phyloP scores from a whole-genome alignment of 2,113 vertebrate species.

The Stegastes partitus region DNA sequence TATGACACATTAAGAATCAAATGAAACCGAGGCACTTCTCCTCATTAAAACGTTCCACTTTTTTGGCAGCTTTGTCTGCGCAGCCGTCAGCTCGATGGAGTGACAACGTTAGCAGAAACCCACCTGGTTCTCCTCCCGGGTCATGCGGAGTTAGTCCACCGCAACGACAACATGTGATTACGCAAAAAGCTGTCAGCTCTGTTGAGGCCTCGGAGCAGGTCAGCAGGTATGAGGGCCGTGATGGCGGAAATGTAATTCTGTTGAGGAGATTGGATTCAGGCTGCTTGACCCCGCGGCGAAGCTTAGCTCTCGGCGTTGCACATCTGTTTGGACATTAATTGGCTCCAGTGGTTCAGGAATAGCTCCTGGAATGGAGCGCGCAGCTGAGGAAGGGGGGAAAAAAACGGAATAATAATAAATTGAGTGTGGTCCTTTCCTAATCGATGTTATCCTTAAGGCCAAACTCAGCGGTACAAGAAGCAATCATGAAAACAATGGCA shows the following conservation, averaged over 20 bases:
- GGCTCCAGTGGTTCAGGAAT: slow-evolving; percentile 73
- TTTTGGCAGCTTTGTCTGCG: slow-evolving; percentile 6
- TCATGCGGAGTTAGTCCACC: slow-evolving; percentile 43
- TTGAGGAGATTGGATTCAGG: slow-evolving; percentile 79
- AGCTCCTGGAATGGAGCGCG: slow-evolving; percentile 44
- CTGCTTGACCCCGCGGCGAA: slow-evolving; percentile 73
- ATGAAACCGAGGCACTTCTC: slow-evolving; percentile 19
- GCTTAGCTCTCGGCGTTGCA: slow-evolving; percentile 69
- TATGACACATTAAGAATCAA: slow-evolving; percentile 47
- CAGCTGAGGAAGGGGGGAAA: not conserved
- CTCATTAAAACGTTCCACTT: slow-evolving; percentile 40
- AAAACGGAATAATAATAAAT: slow-evolving; percentile 68
- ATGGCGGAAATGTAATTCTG: slow-evolving; percentile 81
- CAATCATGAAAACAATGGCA: slow-evolving; percentile 73
- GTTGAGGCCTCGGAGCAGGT: slow-evolving; percentile 45
- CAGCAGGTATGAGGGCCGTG: slow-evolving; percentile 57
- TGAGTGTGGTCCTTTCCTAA: slow-evolving; percentile 70
- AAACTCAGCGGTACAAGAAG: slow-evolving; percentile 74
- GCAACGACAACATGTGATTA: slow-evolving; percentile 54
- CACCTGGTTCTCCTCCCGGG: not conserved
- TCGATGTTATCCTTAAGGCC: slow-evolving; percentile 78
- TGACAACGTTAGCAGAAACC: not conserved
- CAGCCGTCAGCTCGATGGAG: slow-evolving; percentile 3
- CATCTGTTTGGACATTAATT: slow-evolving; percentile 84
- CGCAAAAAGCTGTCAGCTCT: slow-evolving; percentile 32